Evolutionary conservation across 1,140 invertebrate species (phyloP).

Genomic region (Cotesia glomerata): DNA sequence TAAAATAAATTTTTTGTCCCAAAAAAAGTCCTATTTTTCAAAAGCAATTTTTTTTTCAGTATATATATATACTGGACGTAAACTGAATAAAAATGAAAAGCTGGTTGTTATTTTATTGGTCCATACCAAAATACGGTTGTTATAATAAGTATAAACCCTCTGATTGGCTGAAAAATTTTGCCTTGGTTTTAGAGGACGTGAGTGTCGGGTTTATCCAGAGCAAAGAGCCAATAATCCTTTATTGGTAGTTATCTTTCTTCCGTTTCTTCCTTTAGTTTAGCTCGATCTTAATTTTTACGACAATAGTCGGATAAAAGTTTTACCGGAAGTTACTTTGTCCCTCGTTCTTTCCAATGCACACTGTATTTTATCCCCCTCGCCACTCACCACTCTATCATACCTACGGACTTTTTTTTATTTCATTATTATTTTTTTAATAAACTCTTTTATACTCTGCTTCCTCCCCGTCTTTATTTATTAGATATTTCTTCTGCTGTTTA

Average conservation of each 20-base stretch:
- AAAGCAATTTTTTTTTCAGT: too few relatives aligned
- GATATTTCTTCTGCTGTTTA: too few relatives aligned
- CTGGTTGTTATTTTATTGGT: too few relatives aligned
- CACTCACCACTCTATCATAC: neutral
- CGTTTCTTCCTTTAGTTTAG: neutral
- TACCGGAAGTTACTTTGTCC: slow-evolving; percentile 16
- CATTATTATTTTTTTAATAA: neutral
- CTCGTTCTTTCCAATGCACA: neutral
- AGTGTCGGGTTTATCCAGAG: slow-evolving; percentile 12
- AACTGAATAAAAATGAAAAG: too few relatives aligned
- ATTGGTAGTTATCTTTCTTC: slow-evolving; percentile 6
- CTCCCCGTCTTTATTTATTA: too few relatives aligned
- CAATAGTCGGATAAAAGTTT: slow-evolving; percentile 11
- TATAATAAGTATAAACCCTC: neutral
- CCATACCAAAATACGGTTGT: neutral
- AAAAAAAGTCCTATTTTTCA: too few relatives aligned
- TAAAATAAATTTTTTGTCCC: too few relatives aligned
- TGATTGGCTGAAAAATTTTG: neutral
- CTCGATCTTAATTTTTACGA: slow-evolving; percentile 29
- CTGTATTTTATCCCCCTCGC: neutral
- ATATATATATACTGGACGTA: too few relatives aligned
- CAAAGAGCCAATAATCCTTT: slow-evolving; percentile 28
- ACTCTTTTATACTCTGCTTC: neutral
- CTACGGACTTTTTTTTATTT: neutral
- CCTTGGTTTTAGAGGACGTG: neutral